Evolutionary conservation across 2,888 invertebrate genomes (phyloP), one percentile per base, ranked within the genome.

Genomic region (Bombylius major): DNA sequence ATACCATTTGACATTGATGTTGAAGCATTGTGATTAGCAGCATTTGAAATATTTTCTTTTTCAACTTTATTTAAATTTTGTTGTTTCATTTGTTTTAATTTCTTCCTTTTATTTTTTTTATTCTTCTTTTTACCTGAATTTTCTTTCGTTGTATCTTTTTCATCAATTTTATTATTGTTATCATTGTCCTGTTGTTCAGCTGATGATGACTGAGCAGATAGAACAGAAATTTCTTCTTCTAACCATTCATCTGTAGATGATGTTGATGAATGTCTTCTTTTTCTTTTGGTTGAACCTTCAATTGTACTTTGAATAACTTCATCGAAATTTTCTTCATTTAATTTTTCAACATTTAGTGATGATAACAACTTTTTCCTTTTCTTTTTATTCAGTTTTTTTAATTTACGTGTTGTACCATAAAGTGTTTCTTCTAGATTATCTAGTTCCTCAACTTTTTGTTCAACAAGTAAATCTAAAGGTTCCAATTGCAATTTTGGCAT

Each of bases 401-500:
- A 74, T 65, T 56, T 70, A 61, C 49, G 68, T 54, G 68, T 65
- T 2, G 67, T 66, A 3, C 51, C 70, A 68, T 65, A 70, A 0
- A 81, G 68, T 8, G 76, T 70, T 55, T 78, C 74, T 61, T 84
- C 81, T 14, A 83, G 70, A 5, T 75, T 68, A 0, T 76, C 67
- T 6, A 83, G 71, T 1, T 75, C 68, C 8, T 67, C 56, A 0
- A 70, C 71, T 57, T 72, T 75, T 50, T 69, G 68, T 34, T 68
- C 68, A 49, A 70, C 68, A 48, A 69, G 65, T 47, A 63, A 66
- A 34, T 46, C 63, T 51, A 59, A 61, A 7, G 61, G 63, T 57
- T 70, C 67, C 1, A 64, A 62, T n/a, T 72, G 71, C 4, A 71
- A 70, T 32, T 75, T 65, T 4, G 73, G 71, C 56, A 83, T 69